phyloP scores from a whole-genome alignment of 2,888 invertebrate species.

The Teleiodes luculella region DNA sequence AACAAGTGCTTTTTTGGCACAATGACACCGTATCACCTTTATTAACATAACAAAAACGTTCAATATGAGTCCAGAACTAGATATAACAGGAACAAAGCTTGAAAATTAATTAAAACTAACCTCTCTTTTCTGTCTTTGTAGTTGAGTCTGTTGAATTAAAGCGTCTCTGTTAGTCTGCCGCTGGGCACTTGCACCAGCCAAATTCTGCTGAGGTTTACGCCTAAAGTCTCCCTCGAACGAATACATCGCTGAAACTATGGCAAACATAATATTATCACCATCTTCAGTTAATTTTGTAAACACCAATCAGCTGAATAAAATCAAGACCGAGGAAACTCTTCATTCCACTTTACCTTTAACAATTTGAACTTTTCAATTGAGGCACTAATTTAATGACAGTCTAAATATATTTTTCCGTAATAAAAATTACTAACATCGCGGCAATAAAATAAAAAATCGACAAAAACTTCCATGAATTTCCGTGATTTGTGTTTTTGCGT shows the following conservation, averaged over 20 bases:
- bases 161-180: conserved; percentile 83
- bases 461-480: conserved; percentile 11
- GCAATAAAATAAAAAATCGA: conserved; percentile 9
- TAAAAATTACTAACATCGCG: conserved; percentile 5
- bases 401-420: not conserved
- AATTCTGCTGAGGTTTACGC: conserved; percentile 91
- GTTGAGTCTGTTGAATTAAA: conserved; percentile 88
- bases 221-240: conserved; percentile 95
- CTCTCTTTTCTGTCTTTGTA: conserved; percentile 92
- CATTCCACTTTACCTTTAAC: conserved; percentile 8
- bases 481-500: conserved; percentile 14
- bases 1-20: no score
- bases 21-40: no score
- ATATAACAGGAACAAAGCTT: not conserved
- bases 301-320: conserved; percentile 56
- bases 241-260: conserved; percentile 70
- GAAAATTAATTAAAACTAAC: conserved; percentile 57
- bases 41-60: no score
- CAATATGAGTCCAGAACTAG: not conserved
- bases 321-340: not conserved
- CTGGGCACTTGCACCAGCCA: conserved; percentile 90
- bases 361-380: not conserved
- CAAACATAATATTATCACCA: not conserved
- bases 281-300: conserved; percentile 37
- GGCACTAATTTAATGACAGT: not conserved